Base-by-base conservation (phyloP, 2,888 invertebrate species). In the Pollenia griseotomentosa region DNA sequence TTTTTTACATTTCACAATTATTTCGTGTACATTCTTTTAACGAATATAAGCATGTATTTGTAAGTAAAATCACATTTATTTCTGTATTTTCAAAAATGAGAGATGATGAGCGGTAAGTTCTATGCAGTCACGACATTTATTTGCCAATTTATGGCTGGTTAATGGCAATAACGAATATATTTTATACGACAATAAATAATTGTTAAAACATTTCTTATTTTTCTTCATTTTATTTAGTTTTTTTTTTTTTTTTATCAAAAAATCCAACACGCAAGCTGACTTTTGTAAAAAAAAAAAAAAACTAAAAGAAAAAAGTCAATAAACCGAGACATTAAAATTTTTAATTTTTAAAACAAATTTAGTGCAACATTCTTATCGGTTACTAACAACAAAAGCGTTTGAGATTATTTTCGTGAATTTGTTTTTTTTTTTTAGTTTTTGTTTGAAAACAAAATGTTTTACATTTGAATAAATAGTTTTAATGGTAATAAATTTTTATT, bases 91-190 rank as follows among this genome's bases (percentile, higher is more conserved):
- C 9, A n/a, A 40, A 66, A 86, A 51, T 83, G 70, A 53, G 70
- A 68, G 74, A 71, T 81, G 83, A 79, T 81, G 83, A 79, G 79
- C 85, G 87, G 85, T 85, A 61, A 85, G 79, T 83, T 85, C 87
- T 87, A 77, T 85, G 61, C 75, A 79, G 79, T 55, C 71, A 77
- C 79, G 89, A 90, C 91, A 92, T 92, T 90, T 89, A 90, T 91
- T 91, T 88, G 83, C 88, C 89, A 92, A 90, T 92, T 92, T 92
- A 92, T 89, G 91, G 90, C 80, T 90, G 89, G 89, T 90, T 92
- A 92, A 91, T 92, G 89, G 91, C 91, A 90, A 92, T 92, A 92
- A 92, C 89, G 90, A 90, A 90, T 90, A 90, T 89, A 92, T 89
- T 92, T 92, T 92, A 92, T 90, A 89, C 89, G 88, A 81, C 90